Conservation (phyloP, 2,888 invertebrate genomes). For the Anorthoa munda region DNA sequence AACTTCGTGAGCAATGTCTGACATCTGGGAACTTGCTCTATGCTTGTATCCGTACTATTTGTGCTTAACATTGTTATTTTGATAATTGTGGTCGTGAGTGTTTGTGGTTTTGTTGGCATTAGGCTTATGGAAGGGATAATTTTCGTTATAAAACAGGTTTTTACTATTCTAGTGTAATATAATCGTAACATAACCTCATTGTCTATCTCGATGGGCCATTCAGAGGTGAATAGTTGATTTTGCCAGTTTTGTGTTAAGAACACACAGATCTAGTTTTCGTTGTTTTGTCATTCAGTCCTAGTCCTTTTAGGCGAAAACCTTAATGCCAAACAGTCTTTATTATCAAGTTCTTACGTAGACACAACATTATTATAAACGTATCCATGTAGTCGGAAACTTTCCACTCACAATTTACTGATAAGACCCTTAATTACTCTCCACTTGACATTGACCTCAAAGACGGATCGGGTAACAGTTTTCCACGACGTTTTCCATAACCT, state of each 20-base stretch:
- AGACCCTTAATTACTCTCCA: background rate
- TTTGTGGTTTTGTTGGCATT: slow-evolving; percentile 28
- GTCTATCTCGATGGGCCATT: background rate
- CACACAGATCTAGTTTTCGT: background rate
- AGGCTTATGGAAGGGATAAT: background rate
- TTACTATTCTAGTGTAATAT: background rate
- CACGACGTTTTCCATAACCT: slow-evolving; percentile 6
- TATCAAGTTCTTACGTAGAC: slow-evolving; percentile 6
- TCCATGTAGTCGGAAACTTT: background rate
- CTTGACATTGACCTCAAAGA: slow-evolving; percentile 1
- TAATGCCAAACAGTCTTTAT: background rate
- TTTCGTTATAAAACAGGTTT: background rate
- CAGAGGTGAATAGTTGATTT: no score
- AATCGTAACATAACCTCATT: no score
- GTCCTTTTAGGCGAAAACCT: background rate
- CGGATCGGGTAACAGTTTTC: slow-evolving; percentile 2
- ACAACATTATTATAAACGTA: background rate
- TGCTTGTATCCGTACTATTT: slow-evolving; percentile 37
- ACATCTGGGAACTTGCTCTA: slow-evolving; percentile 66
- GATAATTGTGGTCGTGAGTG: slow-evolving; percentile 38
- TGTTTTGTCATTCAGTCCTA: background rate
- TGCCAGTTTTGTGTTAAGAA: background rate
- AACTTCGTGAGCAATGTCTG: slow-evolving; percentile 72
- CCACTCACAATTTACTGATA: background rate
- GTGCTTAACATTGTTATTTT: slow-evolving; percentile 60